Conservation (phyloP, 1,140 invertebrate genomes). For the Formica selysi region DNA sequence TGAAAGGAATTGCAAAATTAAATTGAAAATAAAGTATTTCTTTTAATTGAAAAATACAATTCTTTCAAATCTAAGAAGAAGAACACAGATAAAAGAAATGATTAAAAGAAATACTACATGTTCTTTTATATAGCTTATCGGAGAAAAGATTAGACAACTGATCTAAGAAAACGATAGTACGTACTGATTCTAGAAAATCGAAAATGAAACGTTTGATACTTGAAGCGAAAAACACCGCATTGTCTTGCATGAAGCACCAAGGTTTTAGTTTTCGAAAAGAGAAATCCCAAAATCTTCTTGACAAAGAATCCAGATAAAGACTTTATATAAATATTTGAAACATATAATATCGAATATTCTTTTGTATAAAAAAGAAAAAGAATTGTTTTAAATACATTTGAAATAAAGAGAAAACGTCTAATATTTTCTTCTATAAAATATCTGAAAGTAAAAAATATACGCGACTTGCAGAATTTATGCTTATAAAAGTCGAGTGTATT, state of each 20-base stretch:
- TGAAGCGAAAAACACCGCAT: background rate
- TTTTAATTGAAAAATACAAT: conserved; percentile 6
- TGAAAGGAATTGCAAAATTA: background rate
- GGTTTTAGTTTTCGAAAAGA: background rate
- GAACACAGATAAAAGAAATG: background rate
- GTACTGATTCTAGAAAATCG: background rate
- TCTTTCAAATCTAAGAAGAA: background rate
- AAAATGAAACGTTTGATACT: conserved; percentile 30
- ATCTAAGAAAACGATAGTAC: conserved; percentile 8
- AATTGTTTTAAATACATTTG: background rate
- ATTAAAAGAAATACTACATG: background rate
- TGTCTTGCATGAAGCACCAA: conserved; percentile 17
- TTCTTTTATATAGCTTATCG: background rate
- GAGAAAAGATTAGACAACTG: conserved; percentile 10
- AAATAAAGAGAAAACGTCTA: background rate
- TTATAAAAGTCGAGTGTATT: background rate
- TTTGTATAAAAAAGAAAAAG: background rate
- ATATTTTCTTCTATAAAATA: background rate
- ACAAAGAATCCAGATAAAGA: conserved; percentile 6
- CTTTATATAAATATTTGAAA: background rate
- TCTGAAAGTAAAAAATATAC: background rate
- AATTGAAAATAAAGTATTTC: background rate
- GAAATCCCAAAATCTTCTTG: background rate
- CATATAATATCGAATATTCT: background rate
- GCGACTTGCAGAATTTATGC: background rate